phyloP scores from a whole-genome alignment of 2,888 invertebrate species.

The Ophonus ardosiacus region DNA sequence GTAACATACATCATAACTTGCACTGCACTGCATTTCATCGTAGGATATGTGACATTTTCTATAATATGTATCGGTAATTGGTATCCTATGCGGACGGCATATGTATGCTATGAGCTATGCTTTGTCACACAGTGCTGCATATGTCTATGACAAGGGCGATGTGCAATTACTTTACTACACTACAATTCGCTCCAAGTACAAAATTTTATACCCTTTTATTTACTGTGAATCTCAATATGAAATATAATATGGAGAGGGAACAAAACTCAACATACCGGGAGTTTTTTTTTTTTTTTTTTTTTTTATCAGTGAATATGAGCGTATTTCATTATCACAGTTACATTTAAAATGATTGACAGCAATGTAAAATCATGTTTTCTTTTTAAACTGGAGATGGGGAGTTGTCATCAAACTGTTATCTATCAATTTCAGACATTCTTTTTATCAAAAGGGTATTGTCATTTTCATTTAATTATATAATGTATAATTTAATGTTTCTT shows the following conservation, averaged over 20 bases:
- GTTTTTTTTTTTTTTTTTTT: too few relatives aligned
- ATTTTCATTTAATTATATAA: too few relatives aligned
- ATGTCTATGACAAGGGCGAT: conserved; percentile 36
- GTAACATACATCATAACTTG: conserved; percentile 28
- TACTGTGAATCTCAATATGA: background rate
- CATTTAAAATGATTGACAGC: too few relatives aligned
- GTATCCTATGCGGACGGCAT: conserved; percentile 22
- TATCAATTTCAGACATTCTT: too few relatives aligned
- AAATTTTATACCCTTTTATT: background rate
- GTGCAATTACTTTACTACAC: conserved; percentile 40
- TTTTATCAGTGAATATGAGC: too few relatives aligned
- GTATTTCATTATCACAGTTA: too few relatives aligned
- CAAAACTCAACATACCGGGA: too few relatives aligned
- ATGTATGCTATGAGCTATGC: conserved; percentile 20
- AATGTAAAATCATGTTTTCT: too few relatives aligned
- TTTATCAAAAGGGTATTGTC: too few relatives aligned
- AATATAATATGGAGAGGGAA: background rate
- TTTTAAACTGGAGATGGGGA: too few relatives aligned
- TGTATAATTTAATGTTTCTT: too few relatives aligned
- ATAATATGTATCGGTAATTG: conserved; percentile 25
- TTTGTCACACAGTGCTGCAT: conserved; percentile 29
- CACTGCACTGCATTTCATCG: conserved; percentile 45
- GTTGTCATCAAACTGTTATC: too few relatives aligned
- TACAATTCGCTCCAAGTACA: conserved; percentile 10
- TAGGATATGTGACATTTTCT: conserved; percentile 36